phyloP scores from a whole-genome alignment of 1,140 invertebrate species.

The Vollenhovia emeryi region DNA sequence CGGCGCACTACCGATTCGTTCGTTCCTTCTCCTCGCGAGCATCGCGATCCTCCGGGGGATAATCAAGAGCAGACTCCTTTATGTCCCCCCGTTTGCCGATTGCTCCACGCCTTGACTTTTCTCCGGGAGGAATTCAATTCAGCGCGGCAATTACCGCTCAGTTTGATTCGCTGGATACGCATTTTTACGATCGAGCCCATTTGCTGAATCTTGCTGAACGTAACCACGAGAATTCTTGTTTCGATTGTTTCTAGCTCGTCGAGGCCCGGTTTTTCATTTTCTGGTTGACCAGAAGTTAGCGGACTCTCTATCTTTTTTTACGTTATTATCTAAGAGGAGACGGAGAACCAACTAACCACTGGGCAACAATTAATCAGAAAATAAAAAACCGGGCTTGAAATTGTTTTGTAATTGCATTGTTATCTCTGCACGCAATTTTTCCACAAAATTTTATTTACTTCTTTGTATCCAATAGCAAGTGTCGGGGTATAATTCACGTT shows the following conservation, averaged over 20 bases:
- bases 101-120: background rate
- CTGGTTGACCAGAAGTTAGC: too few species aligned
- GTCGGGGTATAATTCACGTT: background rate
- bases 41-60: conserved; percentile 44
- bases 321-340: too few species aligned
- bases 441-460: background rate
- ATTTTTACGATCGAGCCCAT: background rate
- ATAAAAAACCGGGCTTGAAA: too few species aligned
- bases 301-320: too few species aligned
- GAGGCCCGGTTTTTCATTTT: too few species aligned
- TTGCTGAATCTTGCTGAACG: background rate
- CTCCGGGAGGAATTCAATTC: conserved; percentile 21
- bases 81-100: conserved; percentile 8
- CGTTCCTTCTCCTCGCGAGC: conserved; percentile 36
- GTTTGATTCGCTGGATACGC: background rate
- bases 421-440: background rate
- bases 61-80: conserved; percentile 38
- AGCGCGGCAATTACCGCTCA: background rate
- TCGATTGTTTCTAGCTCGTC: background rate
- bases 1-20: conserved; percentile 65
- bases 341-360: too few species aligned
- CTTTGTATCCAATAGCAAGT: background rate
- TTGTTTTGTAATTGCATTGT: background rate
- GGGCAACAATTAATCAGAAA: too few species aligned
- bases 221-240: background rate